Percentiles rank a stretch among this genome's conserved stretches.
Evolutionary conservation across 2,888 invertebrate genomes (phyloP).

Genomic region (Pristionchus arcanus): DNA sequence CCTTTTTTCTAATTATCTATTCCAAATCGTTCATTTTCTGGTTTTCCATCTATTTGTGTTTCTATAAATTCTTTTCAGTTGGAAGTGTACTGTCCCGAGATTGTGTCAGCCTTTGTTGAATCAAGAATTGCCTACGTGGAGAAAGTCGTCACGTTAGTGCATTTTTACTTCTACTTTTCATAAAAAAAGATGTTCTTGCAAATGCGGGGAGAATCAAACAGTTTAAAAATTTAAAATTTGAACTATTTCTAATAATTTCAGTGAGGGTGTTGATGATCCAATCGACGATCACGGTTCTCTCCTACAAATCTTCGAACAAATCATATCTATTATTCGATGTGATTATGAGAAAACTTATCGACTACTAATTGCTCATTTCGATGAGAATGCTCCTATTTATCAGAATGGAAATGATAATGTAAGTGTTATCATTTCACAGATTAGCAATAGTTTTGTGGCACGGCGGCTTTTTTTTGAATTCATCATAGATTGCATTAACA

Average conservation of each 20-base stretch:
- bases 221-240: background rate
- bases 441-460: too few relatives aligned
- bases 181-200: background rate
- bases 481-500: conserved; percentile 30
- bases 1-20: background rate
- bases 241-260: conserved; percentile 76
- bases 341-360: conserved; percentile 97
- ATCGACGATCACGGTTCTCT: conserved; percentile 95
- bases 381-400: conserved; percentile 83
- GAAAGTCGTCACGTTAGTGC: conserved; percentile 85
- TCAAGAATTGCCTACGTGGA: conserved; percentile 94
- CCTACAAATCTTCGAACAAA: conserved; percentile 95
- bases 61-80: conserved; percentile 20
- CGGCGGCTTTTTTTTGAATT: background rate
- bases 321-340: conserved; percentile 82
- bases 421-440: background rate
- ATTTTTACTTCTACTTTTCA: background rate
- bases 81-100: conserved; percentile 90
- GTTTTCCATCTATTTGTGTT: too few relatives aligned
- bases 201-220: background rate
- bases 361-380: conserved; percentile 94
- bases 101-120: conserved; percentile 95
- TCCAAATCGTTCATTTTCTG: conserved; percentile 82
- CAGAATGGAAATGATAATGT: conserved; percentile 61
- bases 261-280: conserved; percentile 94